A percentile compares a stretch with the other conserved stretches of the same genome.
Conservation (phyloP, 2,113 vertebrate genomes). For the Pituophis catenifer region DNA sequence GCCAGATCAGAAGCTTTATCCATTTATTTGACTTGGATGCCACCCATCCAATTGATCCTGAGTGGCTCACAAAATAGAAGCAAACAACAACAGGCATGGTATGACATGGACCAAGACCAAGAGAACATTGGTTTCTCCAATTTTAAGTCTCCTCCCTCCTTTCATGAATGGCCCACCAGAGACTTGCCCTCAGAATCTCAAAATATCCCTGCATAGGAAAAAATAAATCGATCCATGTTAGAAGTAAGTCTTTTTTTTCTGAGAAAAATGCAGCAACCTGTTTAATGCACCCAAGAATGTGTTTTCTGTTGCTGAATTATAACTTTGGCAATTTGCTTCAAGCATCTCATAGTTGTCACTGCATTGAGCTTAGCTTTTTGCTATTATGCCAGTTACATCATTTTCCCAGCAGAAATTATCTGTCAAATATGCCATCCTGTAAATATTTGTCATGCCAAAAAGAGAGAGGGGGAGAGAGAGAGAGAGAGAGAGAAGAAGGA, state of each 20-base stretch:
- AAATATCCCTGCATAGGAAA: neutral
- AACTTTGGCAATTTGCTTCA: neutral
- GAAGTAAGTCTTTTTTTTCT: neutral
- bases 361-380: neutral
- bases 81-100: neutral
- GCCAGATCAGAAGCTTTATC: neutral
- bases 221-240: neutral
- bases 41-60: neutral
- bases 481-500: neutral
- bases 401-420: neutral
- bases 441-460: neutral
- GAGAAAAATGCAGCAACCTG: conserved; percentile 25
- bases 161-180: neutral
- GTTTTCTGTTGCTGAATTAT: conserved; percentile 24
- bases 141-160: neutral
- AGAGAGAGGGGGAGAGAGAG: neutral
- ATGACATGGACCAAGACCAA: neutral
- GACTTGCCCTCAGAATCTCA: neutral
- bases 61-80: neutral
- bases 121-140: neutral
- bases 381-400: neutral
- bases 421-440: neutral
- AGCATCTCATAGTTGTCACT: neutral
- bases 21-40: neutral
- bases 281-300: neutral